Evolutionary conservation across 92 coral and sea anemone genomes (phyloP), one percentile per base, ranked within the genome.

Genomic region (Umimayanthus chanpuru): DNA sequence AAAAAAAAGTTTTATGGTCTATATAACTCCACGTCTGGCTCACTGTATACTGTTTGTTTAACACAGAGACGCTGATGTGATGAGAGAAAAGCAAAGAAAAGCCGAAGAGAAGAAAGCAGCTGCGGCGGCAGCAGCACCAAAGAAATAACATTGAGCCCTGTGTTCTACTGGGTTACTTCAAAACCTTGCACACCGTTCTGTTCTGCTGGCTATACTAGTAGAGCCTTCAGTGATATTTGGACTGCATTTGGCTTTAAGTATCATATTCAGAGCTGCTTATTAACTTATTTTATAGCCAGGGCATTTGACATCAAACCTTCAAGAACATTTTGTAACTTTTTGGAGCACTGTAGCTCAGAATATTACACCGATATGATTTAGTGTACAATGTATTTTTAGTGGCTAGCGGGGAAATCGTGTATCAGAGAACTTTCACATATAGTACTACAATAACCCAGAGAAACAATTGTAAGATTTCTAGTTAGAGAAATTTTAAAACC

Each of bases 11-110:
- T 53, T 9, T 53, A 15, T 11, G 20, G 18, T 53, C 58, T 1
- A 21, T 39, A 39, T 47, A 11, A 39, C 9, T 18, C 11, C 41
- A 29, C 26, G 5, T 2, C 4, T 36, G 29, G 41, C 36, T 39
- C 15, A 40, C 14, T 30, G 29, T 67, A 32, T 32, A 32, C 39
- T 36, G 26, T 44, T 74, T 77, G n/a, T 39, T 64, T 55, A 2
- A 32, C 39, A 36, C 65, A 91, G 96, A 88, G 96, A 93, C 91
- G 94, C 96, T 28, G 96, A 93, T 49, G 91, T 76, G 15, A 94
- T 94, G 94, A 94, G 96, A 84, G 76, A 88, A 44, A 94, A 94
- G 88, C 96, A 94, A 80, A 91, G 87, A 43, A 92, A 92, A 92
- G 96, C 96, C 32, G 94, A 89, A 56, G 96, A 90, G 73, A 94